Conservation (phyloP, 2,113 vertebrate species). For the Apodemus sylvaticus region DNA sequence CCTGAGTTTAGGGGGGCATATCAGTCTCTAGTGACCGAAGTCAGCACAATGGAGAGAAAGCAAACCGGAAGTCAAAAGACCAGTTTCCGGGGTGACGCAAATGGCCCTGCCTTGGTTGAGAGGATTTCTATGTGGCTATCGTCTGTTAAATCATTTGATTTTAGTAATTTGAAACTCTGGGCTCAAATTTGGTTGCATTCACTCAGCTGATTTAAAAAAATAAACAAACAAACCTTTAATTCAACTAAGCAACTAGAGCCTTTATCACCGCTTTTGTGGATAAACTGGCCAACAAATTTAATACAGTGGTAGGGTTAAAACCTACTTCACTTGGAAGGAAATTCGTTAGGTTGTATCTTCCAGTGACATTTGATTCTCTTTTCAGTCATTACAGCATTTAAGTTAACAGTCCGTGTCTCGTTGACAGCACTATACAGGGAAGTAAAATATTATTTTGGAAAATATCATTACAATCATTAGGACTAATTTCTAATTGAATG, state of each 20-base stretch:
- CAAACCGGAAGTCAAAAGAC: background rate
- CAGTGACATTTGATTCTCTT: constrained; percentile 22
- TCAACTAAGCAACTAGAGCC: background rate
- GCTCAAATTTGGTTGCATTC: background rate
- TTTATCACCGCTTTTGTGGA: background rate
- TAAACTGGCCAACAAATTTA: background rate
- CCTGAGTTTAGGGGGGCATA: background rate
- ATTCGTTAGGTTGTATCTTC: constrained; percentile 1
- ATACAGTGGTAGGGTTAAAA: background rate
- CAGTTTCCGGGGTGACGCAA: background rate
- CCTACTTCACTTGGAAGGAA: constrained; percentile 20
- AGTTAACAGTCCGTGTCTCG: background rate
- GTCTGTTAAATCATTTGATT: background rate
- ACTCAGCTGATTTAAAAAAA: background rate
- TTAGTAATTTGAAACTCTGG: constrained; percentile 50
- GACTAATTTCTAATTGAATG: background rate
- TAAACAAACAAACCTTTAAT: no score
- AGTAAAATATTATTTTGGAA: constrained; percentile 4
- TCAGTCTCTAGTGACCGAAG: constrained; percentile 6
- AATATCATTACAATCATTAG: background rate
- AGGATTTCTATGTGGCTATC: background rate
- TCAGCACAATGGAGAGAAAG: background rate
- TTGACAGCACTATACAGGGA: background rate
- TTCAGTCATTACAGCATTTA: constrained; percentile 24
- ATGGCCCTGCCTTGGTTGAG: background rate